Percentiles rank a stretch among this genome's conserved stretches.
These are phyloP conservation scores for Bos taurus DNA, from an alignment of 2,113 vertebrate species.

Conservation along the genomic window DNA sequence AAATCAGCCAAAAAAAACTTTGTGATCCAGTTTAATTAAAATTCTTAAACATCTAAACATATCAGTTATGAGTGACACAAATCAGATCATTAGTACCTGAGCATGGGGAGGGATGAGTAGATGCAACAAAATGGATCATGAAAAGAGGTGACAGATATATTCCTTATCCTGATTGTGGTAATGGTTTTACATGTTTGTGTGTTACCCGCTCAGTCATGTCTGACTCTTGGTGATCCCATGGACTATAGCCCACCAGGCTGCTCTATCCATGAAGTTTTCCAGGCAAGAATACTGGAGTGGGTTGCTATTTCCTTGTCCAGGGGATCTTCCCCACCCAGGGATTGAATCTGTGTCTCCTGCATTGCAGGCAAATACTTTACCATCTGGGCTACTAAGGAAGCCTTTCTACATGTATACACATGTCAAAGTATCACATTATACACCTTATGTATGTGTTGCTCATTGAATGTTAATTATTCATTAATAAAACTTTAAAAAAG, in stretches of 20 bases:
- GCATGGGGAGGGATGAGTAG: accelerated
- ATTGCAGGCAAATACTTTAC: not conserved
- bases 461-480: not conserved
- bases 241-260: not conserved
- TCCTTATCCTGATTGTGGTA: not conserved
- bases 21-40: not conserved
- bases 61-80: not conserved
- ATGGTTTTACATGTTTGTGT: not conserved
- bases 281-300: not conserved
- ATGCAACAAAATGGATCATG: not conserved
- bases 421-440: not conserved
- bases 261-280: not conserved
- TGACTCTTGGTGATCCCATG: not conserved
- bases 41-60: not conserved
- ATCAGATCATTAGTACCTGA: not conserved
- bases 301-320: not conserved
- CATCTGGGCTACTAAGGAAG: not conserved
- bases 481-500: not conserved
- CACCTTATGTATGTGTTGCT: not conserved
- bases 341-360: not conserved
- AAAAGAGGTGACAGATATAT: not conserved
- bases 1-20: not conserved
- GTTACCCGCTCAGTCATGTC: not conserved
- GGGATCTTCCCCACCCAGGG: not conserved
- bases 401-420: not conserved